Evolutionary conservation across 2,113 vertebrate genomes (phyloP), one percentile per base, ranked within the genome.

Genomic region (Centrocercus urophasianus): DNA sequence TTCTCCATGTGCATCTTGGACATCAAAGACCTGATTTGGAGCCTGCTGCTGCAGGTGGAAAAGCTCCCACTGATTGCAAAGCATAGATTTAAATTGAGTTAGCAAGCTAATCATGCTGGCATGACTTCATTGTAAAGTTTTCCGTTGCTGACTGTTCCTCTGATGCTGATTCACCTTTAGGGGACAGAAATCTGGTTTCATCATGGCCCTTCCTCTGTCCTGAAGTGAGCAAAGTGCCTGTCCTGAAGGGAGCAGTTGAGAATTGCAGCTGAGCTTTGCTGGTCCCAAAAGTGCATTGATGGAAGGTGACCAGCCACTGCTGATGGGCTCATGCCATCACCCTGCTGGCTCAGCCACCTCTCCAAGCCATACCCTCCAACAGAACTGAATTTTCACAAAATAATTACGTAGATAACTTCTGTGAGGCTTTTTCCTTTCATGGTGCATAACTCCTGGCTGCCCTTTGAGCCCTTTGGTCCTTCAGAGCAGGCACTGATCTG

Each of bases 61-160:
- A 56, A 64, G 74, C 59, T 94, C 83, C 66, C 5, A 7, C 69
- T 86, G 75, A 76, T 80, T 83, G 88, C 3, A 2, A 20, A 71
- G 86, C 73, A 32, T 34, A 13, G 32, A 27, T 88, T 59, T 28
- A 17, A 36, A 36, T 0, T 40, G 12, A 40, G 1, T 86, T 77
- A 22, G 40, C 1, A 4, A 92, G 56, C 80, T 85, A 22, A 48
- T 56, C 17, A 4, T 3, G 1, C 52, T 5, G 4, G 40, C 69
- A 14, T 66, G 94, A 93, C 93, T 97, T 96, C 92, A 47, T 69
- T 70, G 72, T 93, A 72, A 95, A 94, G 90, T 63, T 83, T 79
- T 69, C 36, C 54, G 47, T 54, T 75, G 47, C 43, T 91, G 83
- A 24, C 69, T 89, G 73, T 88, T 83, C 93, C 95, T 96, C 89